phyloP scores from a whole-genome alignment of 2,113 vertebrate genomes.

The Laticauda colubrina region DNA sequence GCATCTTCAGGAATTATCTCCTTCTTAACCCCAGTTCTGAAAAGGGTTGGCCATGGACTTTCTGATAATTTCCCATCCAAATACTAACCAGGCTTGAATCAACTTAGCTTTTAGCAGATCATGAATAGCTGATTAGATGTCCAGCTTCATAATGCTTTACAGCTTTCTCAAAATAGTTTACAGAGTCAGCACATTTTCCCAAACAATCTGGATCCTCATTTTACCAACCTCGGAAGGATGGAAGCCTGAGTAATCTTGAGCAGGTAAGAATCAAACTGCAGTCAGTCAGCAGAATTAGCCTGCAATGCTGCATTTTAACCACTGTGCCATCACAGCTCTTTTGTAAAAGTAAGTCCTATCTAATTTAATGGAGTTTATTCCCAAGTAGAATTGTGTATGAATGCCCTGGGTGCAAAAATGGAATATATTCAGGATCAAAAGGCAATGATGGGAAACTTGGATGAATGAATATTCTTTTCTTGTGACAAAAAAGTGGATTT shows the following conservation, averaged over 20 bases:
- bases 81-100: background rate
- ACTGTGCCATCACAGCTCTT: background rate
- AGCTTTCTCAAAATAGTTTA: background rate
- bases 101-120: background rate
- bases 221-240: background rate
- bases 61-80: background rate
- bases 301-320: background rate
- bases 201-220: background rate
- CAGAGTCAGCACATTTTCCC: background rate
- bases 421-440: background rate
- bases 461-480: background rate
- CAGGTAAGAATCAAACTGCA: background rate
- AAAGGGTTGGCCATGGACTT: background rate
- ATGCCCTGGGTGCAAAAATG: rapidly evolving
- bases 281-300: background rate
- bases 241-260: background rate
- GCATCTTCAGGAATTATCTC: background rate
- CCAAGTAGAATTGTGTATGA: background rate
- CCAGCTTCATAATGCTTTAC: background rate
- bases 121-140: background rate
- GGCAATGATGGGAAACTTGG: background rate
- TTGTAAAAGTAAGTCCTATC: background rate
- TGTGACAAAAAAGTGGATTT: background rate
- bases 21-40: background rate
- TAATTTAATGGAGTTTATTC: background rate